Evolutionary conservation across 2,888 invertebrate genomes (phyloP), one percentile per base, ranked within the genome.

Genomic region (Drosophila formosana): DNA sequence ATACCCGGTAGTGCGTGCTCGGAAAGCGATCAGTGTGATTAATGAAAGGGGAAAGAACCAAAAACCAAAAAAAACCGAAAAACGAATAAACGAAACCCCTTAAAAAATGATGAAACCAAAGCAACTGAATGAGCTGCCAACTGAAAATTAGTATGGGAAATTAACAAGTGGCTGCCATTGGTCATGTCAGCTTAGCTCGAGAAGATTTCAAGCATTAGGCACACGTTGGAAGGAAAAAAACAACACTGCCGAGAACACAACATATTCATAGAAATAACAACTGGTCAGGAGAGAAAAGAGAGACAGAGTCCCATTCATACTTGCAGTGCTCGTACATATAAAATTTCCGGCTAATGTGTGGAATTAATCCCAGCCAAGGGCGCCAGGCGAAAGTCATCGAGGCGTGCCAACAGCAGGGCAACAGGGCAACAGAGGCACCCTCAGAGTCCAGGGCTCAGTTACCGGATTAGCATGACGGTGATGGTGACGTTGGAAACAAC

Each of bases 11-110:
- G 85, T 76, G 77, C 88, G 88, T 88, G 90, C 88, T 88, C 82
- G 72, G 76, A 89, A 89, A 89, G 88, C 90, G 88, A 88, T 88
- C 89, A 78, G 80, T 73, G 88, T 88, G 88, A 88, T 88, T 88
- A 88, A 88, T 88, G 90, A 82, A 86, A 83, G 80, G 84, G 75
- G 80, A 11, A 23, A 37, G 37, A 37, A 37, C 37, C 37, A 61
- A 62, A 66, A 58, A 60, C 46, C 47, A 58, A 28, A 64, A 64
- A 49, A 65, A 66, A 41, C 64, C 18, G 18, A 56, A 75, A 46
- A 11, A 18, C 18, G 18, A 18, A 18, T 18, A 34, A n/a, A 13
- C 43, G 37, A 52, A 63, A 26, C 50, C 63, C 56, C 39, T 61
- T 47, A 58, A 61, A 62, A 70, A 60, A 60, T 57, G 53, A 60